A percentile compares a stretch with the other conserved stretches of the same genome.
Evolutionary conservation across 2,797 vertebrate genomes (phyloP).

Genomic region (Coendou prehensilis): DNA sequence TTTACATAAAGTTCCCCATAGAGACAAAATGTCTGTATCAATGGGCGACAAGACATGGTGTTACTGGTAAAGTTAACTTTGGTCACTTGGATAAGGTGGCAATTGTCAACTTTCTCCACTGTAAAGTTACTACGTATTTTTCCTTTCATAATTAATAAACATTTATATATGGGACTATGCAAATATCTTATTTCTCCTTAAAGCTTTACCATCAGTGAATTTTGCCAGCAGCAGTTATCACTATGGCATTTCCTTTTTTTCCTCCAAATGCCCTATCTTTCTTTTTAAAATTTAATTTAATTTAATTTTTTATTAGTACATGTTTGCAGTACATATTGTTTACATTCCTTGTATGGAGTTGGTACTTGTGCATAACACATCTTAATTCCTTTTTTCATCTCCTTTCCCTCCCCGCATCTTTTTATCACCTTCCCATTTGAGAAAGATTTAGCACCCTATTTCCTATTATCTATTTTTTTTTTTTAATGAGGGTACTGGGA

Average conservation of each 20-base stretch:
- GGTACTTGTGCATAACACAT: background rate
- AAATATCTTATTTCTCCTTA: background rate
- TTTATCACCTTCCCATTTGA: background rate
- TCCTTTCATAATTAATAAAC: background rate
- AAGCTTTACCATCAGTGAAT: background rate
- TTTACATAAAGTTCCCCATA: background rate
- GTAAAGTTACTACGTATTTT: background rate
- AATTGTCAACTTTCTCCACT: background rate
- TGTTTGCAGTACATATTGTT: background rate
- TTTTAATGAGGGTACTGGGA: no score
- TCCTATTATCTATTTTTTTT: background rate
- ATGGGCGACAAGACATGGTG: rapidly evolving
- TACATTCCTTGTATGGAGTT: background rate
- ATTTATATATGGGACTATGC: background rate
- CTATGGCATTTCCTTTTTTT: background rate
- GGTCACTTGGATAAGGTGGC: background rate
- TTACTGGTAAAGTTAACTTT: background rate
- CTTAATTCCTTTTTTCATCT: background rate
- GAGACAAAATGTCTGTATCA: rapidly evolving
- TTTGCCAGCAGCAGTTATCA: background rate
- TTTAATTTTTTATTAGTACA: background rate
- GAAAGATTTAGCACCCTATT: background rate
- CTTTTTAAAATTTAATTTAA: background rate
- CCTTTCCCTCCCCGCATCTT: background rate
- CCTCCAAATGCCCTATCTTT: background rate